Percentiles rank a stretch among this genome's conserved stretches.
Conservation (phyloP, 2,113 vertebrate genomes). For the Tetraodon nigroviridis region DNA sequence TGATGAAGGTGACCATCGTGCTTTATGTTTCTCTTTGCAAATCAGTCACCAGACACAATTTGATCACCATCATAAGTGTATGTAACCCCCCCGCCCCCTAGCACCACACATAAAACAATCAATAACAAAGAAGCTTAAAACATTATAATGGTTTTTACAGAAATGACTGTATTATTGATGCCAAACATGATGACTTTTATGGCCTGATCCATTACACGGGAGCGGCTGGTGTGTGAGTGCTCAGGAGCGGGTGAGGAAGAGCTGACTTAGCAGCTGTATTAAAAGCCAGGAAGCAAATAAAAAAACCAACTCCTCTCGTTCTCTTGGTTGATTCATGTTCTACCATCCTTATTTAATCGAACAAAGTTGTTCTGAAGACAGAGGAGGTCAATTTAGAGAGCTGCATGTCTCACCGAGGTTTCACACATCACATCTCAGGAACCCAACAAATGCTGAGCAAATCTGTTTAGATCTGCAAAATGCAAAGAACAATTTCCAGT, state of each 20-base stretch:
- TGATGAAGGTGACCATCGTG: background rate
- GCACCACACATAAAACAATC: background rate
- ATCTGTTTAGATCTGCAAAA: no score
- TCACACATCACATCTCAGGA: no score
- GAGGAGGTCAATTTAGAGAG: background rate
- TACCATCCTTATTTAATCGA: background rate
- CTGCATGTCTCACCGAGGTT: background rate
- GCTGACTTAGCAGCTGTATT: conserved; percentile 14
- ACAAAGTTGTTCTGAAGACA: background rate
- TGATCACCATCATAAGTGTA: no score
- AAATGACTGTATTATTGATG: conserved; percentile 23
- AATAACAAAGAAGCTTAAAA: conserved; percentile 6
- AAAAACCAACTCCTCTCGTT: background rate
- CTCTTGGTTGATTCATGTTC: background rate
- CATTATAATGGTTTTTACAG: conserved; percentile 3
- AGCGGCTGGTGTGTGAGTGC: conserved; percentile 1
- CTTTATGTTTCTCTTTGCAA: no score
- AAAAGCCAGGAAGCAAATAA: conserved; percentile 2
- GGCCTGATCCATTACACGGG: background rate
- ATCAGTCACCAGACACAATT: no score
- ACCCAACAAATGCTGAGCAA: no score
- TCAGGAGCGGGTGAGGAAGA: conserved; percentile 2
- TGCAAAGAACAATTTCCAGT: no score
- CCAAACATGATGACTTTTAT: conserved; percentile 13
- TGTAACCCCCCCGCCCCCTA: no score